A percentile compares a stretch with the other conserved stretches of the same genome.
Evolutionary conservation across 1,140 invertebrate genomes (phyloP).

Genomic region (Cotesia glomerata): DNA sequence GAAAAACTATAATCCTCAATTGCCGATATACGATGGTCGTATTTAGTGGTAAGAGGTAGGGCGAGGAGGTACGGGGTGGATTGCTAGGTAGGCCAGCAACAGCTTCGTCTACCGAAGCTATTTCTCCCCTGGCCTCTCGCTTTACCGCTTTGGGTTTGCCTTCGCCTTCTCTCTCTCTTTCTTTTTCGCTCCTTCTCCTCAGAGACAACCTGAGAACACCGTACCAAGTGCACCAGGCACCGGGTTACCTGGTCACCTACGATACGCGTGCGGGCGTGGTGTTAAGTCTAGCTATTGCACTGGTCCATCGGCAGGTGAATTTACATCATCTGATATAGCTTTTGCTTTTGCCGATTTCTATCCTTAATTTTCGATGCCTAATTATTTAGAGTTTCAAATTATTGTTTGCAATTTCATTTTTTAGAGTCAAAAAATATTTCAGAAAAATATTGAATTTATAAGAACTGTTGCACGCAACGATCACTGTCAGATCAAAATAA

Average conservation of each 20-base stretch:
- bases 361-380: too few species aligned
- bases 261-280: constrained; percentile 43
- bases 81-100: not conserved
- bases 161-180: too few species aligned
- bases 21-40: constrained; percentile 39
- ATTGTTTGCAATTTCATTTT: too few species aligned
- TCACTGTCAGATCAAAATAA: too few species aligned
- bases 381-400: too few species aligned
- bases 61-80: constrained; percentile 24
- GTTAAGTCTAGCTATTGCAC: not conserved
- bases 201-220: constrained; percentile 14
- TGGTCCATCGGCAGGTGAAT: not conserved
- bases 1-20: constrained; percentile 61
- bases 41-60: constrained; percentile 17
- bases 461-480: too few species aligned
- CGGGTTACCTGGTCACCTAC: constrained; percentile 50
- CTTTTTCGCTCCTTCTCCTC: constrained; percentile 35
- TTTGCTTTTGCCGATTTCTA: not conserved
- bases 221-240: constrained; percentile 53
- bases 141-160: constrained; percentile 19
- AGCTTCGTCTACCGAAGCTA: not conserved
- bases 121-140: constrained; percentile 6
- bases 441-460: too few species aligned
- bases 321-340: not conserved
- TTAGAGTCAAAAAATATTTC: too few species aligned